Evolutionary conservation across 1,140 invertebrate genomes (phyloP).

Genomic region (Drosophila melanica): DNA sequence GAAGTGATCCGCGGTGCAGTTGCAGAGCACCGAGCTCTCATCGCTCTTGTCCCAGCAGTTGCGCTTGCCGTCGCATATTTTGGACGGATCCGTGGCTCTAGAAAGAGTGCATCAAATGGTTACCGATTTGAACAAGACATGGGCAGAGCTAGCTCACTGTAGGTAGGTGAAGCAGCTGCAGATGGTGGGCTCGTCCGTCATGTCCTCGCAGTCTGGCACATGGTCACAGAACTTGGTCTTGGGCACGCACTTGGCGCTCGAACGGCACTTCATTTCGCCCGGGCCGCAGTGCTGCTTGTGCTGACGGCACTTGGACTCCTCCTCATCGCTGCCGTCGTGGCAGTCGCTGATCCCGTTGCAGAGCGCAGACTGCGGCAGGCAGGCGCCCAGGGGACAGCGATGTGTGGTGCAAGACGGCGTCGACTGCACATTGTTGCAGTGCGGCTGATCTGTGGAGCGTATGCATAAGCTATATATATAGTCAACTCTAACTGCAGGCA

Average conservation of each 20-base stretch:
- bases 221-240: slow-evolving; percentile 89
- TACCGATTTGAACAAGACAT: background rate
- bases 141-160: slow-evolving; percentile 65
- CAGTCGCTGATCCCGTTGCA: slow-evolving; percentile 91
- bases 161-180: slow-evolving; percentile 89
- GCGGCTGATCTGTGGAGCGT: slow-evolving; percentile 49
- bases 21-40: slow-evolving; percentile 88
- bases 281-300: slow-evolving; percentile 57
- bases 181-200: slow-evolving; percentile 88
- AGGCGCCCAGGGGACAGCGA: slow-evolving; percentile 89
- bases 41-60: slow-evolving; percentile 93
- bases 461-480: background rate
- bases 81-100: slow-evolving; percentile 86
- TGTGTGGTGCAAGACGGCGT: slow-evolving; percentile 84
- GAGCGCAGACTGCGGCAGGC: slow-evolving; percentile 86
- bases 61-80: slow-evolving; percentile 90
- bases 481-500: background rate
- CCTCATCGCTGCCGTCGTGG: slow-evolving; percentile 88
- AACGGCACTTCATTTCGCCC: slow-evolving; percentile 87
- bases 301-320: slow-evolving; percentile 84
- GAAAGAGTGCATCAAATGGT: background rate
- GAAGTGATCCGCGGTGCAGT: slow-evolving; percentile 85
- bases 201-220: slow-evolving; percentile 88
- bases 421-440: slow-evolving; percentile 41
- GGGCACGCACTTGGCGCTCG: slow-evolving; percentile 87